A percentile compares a stretch with the other conserved stretches of the same genome.
Conservation (phyloP, 1,140 invertebrate genomes). For the Microplitis demolitor region DNA sequence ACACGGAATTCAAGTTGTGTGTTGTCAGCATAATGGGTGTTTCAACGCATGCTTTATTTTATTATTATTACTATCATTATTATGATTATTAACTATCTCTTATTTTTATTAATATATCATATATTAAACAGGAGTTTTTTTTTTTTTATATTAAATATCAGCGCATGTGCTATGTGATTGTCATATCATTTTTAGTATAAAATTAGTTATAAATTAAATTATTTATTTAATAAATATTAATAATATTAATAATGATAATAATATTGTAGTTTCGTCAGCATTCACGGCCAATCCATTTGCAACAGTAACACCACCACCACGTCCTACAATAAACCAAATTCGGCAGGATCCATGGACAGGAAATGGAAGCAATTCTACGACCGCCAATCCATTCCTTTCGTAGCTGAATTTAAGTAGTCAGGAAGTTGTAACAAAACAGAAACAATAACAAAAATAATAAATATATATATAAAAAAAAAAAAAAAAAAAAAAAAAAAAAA, state of each 20-base stretch:
- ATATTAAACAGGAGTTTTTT: neutral
- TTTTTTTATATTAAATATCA: constrained; percentile 17
- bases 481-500: neutral
- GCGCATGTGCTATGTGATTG: constrained; percentile 10
- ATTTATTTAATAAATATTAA: too few species aligned
- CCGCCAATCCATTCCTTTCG: constrained; percentile 61
- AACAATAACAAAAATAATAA: neutral
- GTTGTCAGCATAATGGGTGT: constrained; percentile 1
- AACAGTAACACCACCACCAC: constrained; percentile 56
- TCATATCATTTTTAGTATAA: neutral
- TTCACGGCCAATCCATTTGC: constrained; percentile 59
- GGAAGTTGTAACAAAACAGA: constrained; percentile 5
- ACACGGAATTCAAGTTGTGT: constrained; percentile 21
- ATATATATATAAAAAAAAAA: too few species aligned
- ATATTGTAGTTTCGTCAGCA: constrained; percentile 50
- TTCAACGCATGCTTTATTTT: constrained; percentile 5
- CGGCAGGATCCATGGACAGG: constrained; percentile 59
- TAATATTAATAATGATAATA: neutral
- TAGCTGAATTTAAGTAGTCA: constrained; percentile 45
- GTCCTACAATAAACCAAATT: constrained; percentile 61
- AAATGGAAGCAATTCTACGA: constrained; percentile 40
- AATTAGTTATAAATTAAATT: neutral
- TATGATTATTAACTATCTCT: neutral
- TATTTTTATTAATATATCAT: neutral
- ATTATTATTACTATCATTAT: neutral